Conservation (phyloP, 2,888 invertebrate genomes). For the Morpho helenor region DNA sequence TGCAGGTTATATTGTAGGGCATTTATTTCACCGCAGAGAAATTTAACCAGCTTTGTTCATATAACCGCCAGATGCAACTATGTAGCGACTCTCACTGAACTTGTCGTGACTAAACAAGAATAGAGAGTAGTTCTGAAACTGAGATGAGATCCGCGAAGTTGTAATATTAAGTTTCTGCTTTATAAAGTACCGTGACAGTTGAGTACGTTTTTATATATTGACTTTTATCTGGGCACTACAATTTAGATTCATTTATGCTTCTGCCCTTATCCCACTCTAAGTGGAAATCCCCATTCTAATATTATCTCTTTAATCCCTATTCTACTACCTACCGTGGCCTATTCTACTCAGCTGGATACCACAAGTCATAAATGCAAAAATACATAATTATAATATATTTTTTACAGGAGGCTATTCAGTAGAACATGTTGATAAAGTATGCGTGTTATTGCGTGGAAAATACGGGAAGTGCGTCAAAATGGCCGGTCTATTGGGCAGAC, state of each 20-base stretch:
- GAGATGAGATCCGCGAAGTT: slow-evolving; percentile 2
- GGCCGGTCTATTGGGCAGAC: slow-evolving; percentile 82
- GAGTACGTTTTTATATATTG: too few relatives aligned
- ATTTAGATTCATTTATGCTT: too few relatives aligned
- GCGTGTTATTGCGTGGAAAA: slow-evolving; percentile 75
- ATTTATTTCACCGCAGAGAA: slow-evolving; percentile 4
- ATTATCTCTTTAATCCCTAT: too few relatives aligned
- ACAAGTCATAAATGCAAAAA: too few relatives aligned
- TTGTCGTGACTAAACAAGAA: slow-evolving; percentile 7
- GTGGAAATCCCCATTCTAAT: too few relatives aligned
- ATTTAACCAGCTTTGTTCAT: not conserved
- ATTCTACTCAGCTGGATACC: too few relatives aligned
- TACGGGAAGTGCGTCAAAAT: slow-evolving; percentile 85
- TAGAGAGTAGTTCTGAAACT: slow-evolving; percentile 13
- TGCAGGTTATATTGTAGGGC: slow-evolving; percentile 1
- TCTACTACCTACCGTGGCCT: too few relatives aligned
- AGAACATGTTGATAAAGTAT: slow-evolving; percentile 83
- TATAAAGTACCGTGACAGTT: slow-evolving; percentile 1
- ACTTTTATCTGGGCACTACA: too few relatives aligned
- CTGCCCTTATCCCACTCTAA: too few relatives aligned
- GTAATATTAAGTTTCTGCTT: not conserved
- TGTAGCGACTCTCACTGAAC: slow-evolving; percentile 5
- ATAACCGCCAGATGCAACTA: slow-evolving; percentile 3
- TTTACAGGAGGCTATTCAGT: slow-evolving; percentile 80
- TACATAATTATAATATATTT: too few relatives aligned